Percentiles rank a stretch among this genome's conserved stretches.
phyloP scores from a whole-genome alignment of 2,797 vertebrate genomes.

The Oophaga sylvatica region DNA sequence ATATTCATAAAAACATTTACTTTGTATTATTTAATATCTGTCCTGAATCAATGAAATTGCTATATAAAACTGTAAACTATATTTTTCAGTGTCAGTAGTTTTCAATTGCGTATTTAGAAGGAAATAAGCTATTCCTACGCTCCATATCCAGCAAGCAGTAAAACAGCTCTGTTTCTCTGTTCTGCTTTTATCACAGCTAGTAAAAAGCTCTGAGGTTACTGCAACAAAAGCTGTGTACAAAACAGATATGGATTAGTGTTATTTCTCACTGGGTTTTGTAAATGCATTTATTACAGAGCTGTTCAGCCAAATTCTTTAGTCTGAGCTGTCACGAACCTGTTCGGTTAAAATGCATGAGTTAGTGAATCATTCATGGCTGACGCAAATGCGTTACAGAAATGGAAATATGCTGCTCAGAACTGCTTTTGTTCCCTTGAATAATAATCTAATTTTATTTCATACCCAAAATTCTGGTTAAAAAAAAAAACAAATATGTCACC shows the following conservation, averaged over 20 bases:
- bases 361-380: constrained; percentile 38
- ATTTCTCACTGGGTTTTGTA: neutral
- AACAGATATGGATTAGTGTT: neutral
- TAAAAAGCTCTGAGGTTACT: neutral
- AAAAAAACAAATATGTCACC: constrained; percentile 2
- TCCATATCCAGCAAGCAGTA: neutral
- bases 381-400: constrained; percentile 19
- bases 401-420: neutral
- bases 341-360: constrained; percentile 17
- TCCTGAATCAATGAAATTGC: neutral
- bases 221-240: neutral
- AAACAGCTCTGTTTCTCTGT: neutral
- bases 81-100: neutral
- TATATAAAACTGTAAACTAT: neutral
- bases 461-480: neutral
- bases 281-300: constrained; percentile 16
- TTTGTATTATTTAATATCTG: neutral
- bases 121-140: neutral
- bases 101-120: constrained; percentile 14
- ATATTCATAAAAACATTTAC: neutral
- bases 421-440: constrained; percentile 9
- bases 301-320: constrained; percentile 1
- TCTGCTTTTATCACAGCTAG: neutral
- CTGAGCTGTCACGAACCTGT: constrained; percentile 22
- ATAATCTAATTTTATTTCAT: constrained; percentile 20